These are phyloP conservation scores for Sebastes baramenuke DNA, from an alignment of 2,797 vertebrate species.

Conservation along the genomic window DNA sequence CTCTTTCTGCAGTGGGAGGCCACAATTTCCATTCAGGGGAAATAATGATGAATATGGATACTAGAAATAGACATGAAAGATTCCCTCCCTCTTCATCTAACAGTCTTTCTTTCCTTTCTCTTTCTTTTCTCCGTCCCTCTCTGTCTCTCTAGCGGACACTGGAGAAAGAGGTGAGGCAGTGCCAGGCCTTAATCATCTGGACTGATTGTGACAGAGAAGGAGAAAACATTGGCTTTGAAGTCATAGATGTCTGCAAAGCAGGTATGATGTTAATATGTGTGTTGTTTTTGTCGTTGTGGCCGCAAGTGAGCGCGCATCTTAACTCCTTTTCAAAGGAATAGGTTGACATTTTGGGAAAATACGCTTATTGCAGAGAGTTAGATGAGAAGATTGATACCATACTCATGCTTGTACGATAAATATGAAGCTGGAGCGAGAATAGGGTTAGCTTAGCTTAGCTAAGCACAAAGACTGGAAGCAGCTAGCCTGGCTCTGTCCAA, in stretches of 20 bases:
- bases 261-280: slow-evolving; percentile 74
- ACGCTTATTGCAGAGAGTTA: not conserved
- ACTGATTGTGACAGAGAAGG: slow-evolving; percentile 98
- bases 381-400: not conserved
- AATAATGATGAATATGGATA: not conserved
- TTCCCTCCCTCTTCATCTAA: not conserved
- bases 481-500: not conserved
- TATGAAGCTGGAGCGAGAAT: not conserved
- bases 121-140: not conserved
- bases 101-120: not conserved
- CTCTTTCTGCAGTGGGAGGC: not conserved
- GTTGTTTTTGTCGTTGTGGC: not conserved
- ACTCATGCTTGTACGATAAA: not conserved
- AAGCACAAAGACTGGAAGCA: not conserved
- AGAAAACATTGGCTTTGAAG: slow-evolving; percentile 97
- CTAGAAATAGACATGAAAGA: not conserved
- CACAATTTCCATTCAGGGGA: not conserved
- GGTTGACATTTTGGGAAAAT: not conserved
- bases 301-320: not conserved
- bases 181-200: slow-evolving; percentile 95
- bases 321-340: not conserved
- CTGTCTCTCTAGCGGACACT: slow-evolving; percentile 86
- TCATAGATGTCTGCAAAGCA: slow-evolving; percentile 95
- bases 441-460: not conserved
- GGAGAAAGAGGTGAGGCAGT: slow-evolving; percentile 89